Evolutionary conservation across 35 echinoderm and acorn worm genomes (phyloP).

Genomic region (Heliocidaris erythrogramma): DNA sequence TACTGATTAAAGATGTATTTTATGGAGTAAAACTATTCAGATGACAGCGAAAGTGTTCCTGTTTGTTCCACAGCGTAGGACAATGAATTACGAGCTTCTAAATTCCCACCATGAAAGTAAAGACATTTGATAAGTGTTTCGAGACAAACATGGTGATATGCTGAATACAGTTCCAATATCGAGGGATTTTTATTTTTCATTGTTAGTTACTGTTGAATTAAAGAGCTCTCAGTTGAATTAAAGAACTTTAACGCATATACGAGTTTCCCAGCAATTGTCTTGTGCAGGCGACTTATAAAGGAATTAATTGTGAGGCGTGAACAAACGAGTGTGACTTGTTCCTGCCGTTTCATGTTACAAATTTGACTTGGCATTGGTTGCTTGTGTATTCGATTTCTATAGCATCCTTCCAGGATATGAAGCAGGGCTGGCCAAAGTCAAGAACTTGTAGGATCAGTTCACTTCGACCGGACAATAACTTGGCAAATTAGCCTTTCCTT

Average conservation of each 20-base stretch:
- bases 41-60: slow-evolving; percentile 2
- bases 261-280: not conserved
- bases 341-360: not conserved
- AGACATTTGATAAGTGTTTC: not conserved
- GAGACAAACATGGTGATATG: not conserved
- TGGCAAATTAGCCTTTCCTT: not conserved
- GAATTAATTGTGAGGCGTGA: not conserved
- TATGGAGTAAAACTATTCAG: not conserved
- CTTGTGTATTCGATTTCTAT: not conserved
- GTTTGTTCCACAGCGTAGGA: not conserved
- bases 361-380: slow-evolving; percentile 4
- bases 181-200: not conserved
- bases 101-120: not conserved
- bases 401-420: too few species aligned
- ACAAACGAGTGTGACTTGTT: not conserved
- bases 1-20: not conserved
- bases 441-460: not conserved
- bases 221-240: not conserved
- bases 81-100: not conserved
- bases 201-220: not conserved
- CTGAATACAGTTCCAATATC: not conserved
- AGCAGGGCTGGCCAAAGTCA: not conserved
- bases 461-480: not conserved
- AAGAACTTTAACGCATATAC: not conserved
- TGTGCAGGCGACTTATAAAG: not conserved